Conservation (phyloP, 2,113 vertebrate genomes). For the Calyptommatus sinebrachiatus region DNA sequence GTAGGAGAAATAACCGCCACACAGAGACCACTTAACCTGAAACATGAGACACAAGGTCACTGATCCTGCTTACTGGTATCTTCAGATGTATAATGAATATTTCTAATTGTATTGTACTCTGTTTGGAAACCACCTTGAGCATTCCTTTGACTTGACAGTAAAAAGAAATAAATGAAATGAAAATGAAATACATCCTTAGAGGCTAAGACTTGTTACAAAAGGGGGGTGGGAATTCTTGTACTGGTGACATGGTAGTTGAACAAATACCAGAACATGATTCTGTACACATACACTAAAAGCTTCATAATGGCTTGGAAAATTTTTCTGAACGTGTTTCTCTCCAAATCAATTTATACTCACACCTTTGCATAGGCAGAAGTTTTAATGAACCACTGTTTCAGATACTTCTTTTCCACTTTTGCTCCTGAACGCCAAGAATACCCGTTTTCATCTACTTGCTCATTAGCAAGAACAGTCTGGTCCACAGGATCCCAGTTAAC, state of each 20-base stretch:
- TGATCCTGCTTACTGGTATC: no score
- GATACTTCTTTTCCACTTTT: constrained; percentile 90
- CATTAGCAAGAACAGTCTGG: constrained; percentile 92
- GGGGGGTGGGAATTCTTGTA: background rate
- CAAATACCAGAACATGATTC: background rate
- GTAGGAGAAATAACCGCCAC: no score
- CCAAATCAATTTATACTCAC: constrained; percentile 38
- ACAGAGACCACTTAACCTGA: no score
- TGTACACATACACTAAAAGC: background rate
- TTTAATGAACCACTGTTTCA: constrained; percentile 96
- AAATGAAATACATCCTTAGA: no score
- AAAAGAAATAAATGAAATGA: no score
- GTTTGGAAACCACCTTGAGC: no score
- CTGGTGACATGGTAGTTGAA: background rate
- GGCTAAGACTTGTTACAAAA: background rate
- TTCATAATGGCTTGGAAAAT: background rate
- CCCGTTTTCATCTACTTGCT: constrained; percentile 93
- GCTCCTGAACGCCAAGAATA: constrained; percentile 94
- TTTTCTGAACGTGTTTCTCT: background rate
- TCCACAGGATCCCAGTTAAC: constrained; percentile 98
- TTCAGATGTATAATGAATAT: no score
- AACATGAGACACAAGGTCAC: no score
- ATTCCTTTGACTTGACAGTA: no score
- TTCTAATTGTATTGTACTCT: no score
- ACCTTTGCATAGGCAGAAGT: constrained; percentile 95